phyloP scores from a whole-genome alignment of 2,888 invertebrate genomes.

The Cepaea hortensis region DNA sequence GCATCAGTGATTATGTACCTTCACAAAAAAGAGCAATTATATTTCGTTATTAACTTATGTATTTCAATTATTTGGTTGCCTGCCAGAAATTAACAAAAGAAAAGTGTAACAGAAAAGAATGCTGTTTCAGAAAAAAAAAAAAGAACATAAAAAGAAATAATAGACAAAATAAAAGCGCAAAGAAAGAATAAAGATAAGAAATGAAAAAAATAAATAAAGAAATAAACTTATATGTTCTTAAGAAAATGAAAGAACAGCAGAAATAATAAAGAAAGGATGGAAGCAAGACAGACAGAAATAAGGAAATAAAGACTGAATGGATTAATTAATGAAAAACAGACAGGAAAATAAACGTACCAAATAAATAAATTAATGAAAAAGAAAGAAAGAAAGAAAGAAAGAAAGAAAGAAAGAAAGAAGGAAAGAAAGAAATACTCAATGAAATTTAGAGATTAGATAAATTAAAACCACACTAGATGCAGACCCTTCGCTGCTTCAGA shows the following conservation, averaged over 20 bases:
- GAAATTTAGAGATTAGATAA: too few species aligned
- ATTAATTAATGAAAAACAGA: neutral
- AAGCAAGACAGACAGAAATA: neutral
- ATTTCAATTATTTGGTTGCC: neutral
- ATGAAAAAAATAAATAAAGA: neutral
- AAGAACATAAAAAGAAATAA: neutral
- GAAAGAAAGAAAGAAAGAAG: neutral
- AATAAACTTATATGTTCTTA: neutral
- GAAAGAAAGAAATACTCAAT: neutral
- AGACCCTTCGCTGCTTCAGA: too few species aligned
- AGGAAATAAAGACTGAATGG: neutral
- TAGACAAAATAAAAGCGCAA: neutral
- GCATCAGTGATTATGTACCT: conserved; percentile 75
- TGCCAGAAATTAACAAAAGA: neutral
- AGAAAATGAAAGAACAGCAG: neutral
- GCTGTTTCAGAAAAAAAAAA: neutral
- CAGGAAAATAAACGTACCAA: neutral
- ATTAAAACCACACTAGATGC: too few species aligned
- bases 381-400: neutral
- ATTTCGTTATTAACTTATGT: neutral
- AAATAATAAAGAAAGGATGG: neutral
- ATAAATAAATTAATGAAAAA: neutral
- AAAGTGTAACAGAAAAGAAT: neutral
- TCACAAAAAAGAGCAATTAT: neutral
- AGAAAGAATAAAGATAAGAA: neutral